Percentiles rank a stretch among this genome's conserved stretches.
phyloP scores from a whole-genome alignment of 2,888 invertebrate species.

The Megalurothrips usitatus region DNA sequence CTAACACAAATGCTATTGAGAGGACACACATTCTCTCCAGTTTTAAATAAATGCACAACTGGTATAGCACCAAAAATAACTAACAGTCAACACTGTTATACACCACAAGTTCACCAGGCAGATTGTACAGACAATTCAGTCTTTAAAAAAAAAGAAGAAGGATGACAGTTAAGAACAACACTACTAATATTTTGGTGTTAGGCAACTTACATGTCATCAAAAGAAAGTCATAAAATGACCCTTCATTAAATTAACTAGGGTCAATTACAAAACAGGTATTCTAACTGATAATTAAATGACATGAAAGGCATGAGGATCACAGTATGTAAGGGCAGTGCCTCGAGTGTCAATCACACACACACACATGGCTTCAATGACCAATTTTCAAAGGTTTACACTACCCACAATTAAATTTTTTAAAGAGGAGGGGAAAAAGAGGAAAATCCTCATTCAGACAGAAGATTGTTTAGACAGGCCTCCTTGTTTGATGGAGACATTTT shows the following conservation, averaged over 20 bases:
- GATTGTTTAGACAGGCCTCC: constrained; percentile 38
- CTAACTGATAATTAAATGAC: neutral
- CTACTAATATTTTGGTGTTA: too few relatives aligned
- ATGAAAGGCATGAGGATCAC: constrained; percentile 1
- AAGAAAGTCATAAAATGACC: neutral
- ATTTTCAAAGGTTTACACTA: neutral
- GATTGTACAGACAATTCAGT: neutral
- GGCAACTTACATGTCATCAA: too few relatives aligned
- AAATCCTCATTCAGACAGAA: constrained; percentile 35
- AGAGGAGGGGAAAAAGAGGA: neutral
- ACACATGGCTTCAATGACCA: neutral
- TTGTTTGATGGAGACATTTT: constrained; percentile 40
- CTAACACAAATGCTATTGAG: neutral
- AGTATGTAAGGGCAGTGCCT: constrained; percentile 22
- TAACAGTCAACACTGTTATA: neutral
- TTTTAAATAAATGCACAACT: neutral
- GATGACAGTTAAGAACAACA: neutral
- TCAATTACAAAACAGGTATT: neutral
- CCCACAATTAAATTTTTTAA: neutral
- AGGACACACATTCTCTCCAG: neutral
- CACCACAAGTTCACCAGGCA: neutral
- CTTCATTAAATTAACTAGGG: too few relatives aligned
- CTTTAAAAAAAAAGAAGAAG: neutral
- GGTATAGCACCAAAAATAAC: neutral
- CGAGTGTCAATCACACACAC: neutral